These are phyloP conservation scores for Acanthococcus lagerstroemiae DNA, from an alignment of 2,888 invertebrate species.

Conservation along the genomic window DNA sequence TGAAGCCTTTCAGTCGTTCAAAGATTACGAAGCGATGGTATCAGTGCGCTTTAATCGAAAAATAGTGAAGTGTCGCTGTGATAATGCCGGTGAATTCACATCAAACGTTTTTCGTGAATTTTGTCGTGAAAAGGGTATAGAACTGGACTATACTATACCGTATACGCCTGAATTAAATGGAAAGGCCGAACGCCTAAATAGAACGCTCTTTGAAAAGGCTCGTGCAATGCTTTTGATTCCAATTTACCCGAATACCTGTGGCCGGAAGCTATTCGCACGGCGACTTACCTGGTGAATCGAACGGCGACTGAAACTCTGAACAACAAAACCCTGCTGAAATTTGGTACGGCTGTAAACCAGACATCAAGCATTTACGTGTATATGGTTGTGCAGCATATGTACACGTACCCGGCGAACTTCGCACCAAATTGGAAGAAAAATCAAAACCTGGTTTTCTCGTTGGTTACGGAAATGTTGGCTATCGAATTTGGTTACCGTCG, in stretches of 20 bases:
- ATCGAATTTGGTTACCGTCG: neutral
- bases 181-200: slow-evolving; percentile 22
- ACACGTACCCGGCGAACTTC: slow-evolving; percentile 22
- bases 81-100: too few relatives aligned
- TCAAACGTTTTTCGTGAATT: too few relatives aligned
- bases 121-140: too few relatives aligned
- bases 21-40: slow-evolving; percentile 9
- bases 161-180: slow-evolving; percentile 32
- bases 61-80: neutral
- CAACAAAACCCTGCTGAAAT: neutral
- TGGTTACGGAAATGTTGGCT: neutral
- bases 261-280: neutral
- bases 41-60: neutral
- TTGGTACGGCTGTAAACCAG: neutral
- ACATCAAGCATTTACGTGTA: slow-evolving; percentile 22
- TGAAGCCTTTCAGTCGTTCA: slow-evolving; percentile 11
- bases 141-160: slow-evolving; percentile 4
- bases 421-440: slow-evolving; percentile 23
- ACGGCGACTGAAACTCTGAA: neutral
- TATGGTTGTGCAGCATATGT: slow-evolving; percentile 32
- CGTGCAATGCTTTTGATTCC: neutral
- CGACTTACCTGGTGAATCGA: neutral
- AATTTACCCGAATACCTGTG: neutral
- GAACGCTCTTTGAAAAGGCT: slow-evolving; percentile 9
- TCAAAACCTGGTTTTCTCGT: neutral